phyloP scores from a whole-genome alignment of 2,797 vertebrate genomes.

The Falco novaeseelandiae region DNA sequence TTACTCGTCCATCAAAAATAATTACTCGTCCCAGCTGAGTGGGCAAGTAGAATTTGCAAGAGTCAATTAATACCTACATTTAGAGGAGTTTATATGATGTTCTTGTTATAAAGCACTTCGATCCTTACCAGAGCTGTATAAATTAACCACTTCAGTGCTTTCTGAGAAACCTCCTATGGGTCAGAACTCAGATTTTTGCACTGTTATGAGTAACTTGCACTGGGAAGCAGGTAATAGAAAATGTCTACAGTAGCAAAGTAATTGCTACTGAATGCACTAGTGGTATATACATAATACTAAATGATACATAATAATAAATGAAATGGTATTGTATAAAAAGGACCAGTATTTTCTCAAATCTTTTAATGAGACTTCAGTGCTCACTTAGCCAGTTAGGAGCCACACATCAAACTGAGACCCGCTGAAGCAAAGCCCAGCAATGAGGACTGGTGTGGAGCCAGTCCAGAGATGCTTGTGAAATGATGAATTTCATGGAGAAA shows the following conservation, averaged over 20 bases:
- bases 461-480: background rate
- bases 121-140: constrained; percentile 21
- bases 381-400: background rate
- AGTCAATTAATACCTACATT: constrained; percentile 50
- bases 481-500: background rate
- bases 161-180: background rate
- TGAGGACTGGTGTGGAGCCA: background rate
- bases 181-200: background rate
- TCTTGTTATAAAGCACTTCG: constrained; percentile 35
- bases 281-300: background rate
- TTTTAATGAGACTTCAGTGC: background rate
- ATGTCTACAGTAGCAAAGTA: background rate
- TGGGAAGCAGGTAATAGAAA: background rate
- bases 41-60: constrained; percentile 57
- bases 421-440: background rate
- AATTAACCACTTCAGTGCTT: constrained; percentile 53
- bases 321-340: background rate
- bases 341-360: background rate
- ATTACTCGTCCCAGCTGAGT: constrained; percentile 59
- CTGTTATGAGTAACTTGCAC: background rate
- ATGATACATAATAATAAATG: background rate
- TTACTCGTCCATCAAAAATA: constrained; percentile 68
- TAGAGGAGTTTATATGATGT: constrained; percentile 18
- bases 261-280: background rate
- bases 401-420: background rate